Percentiles rank a stretch among this genome's conserved stretches.
Evolutionary conservation across 2,797 vertebrate genomes (phyloP).

Genomic region (Xiphorhynchus erythropygius): DNA sequence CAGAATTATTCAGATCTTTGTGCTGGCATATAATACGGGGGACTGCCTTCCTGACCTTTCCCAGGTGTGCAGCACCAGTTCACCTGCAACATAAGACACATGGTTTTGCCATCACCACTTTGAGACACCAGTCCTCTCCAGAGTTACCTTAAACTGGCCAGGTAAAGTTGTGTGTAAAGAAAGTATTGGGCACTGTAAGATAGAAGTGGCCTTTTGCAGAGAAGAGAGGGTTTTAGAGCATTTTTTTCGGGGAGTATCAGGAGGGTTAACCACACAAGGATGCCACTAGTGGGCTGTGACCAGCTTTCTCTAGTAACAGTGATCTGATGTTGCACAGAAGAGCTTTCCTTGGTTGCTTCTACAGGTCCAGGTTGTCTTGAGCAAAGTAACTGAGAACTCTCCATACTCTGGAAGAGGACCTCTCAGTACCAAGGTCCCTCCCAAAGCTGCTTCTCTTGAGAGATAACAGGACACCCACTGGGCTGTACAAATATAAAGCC

Average conservation of each 20-base stretch:
- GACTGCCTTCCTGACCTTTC: not conserved
- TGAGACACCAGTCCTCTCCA: not conserved
- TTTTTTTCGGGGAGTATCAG: not conserved
- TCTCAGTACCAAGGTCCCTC: not conserved
- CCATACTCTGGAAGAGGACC: not conserved
- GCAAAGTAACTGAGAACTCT: not conserved
- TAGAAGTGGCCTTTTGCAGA: not conserved
- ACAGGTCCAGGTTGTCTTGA: not conserved
- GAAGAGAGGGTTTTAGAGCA: not conserved
- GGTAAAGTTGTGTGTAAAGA: not conserved
- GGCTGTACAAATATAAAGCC: not conserved
- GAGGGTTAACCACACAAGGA: not conserved
- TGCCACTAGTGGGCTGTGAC: not conserved
- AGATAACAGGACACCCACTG: not conserved
- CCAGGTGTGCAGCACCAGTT: not conserved
- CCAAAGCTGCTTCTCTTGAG: not conserved
- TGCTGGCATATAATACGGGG: not conserved
- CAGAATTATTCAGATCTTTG: not conserved
- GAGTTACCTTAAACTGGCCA: not conserved
- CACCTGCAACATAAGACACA: not conserved
- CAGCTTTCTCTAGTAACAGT: not conserved
- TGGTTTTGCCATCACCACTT: not conserved
- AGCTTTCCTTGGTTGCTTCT: not conserved
- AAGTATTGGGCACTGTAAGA: not conserved
- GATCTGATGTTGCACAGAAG: not conserved